Evolutionary conservation across 2,888 invertebrate genomes (phyloP).

Genomic region (Gymnoscelis rufifasciata): DNA sequence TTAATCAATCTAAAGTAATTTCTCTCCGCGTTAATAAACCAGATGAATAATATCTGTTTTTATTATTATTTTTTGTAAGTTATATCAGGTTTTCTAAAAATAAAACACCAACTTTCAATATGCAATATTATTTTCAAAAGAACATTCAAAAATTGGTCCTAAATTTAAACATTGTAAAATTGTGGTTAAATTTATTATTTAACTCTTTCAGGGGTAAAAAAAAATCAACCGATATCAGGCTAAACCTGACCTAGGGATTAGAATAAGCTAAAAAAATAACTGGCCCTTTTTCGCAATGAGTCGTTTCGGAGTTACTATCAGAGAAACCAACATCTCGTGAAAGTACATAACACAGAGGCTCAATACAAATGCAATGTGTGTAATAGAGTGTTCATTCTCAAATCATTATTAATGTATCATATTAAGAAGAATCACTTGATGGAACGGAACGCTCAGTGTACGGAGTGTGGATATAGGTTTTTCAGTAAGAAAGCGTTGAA

Average conservation of each 20-base stretch:
- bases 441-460: constrained; percentile 68
- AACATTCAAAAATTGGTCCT: constrained; percentile 79
- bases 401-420: constrained; percentile 51
- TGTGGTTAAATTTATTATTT: no score
- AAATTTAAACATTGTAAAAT: constrained; percentile 78
- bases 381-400: constrained; percentile 51
- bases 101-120: constrained; percentile 61
- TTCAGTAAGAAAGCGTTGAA: constrained; percentile 64
- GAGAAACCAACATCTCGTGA: constrained; percentile 61
- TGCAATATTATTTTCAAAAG: constrained; percentile 79
- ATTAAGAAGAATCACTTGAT: constrained; percentile 51
- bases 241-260: no score
- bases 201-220: no score
- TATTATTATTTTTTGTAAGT: constrained; percentile 21
- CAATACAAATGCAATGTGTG: constrained; percentile 68
- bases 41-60: background rate
- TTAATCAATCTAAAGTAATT: constrained; percentile 52
- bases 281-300: constrained; percentile 60
- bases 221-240: no score
- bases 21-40: constrained; percentile 41
- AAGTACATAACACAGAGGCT: constrained; percentile 62
- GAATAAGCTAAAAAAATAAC: no score
- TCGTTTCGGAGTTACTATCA: constrained; percentile 65
- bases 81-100: constrained; percentile 27
- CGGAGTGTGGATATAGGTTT: constrained; percentile 71